Base-by-base conservation (phyloP, 2,888 invertebrate species). In the Merodon equestris region DNA sequence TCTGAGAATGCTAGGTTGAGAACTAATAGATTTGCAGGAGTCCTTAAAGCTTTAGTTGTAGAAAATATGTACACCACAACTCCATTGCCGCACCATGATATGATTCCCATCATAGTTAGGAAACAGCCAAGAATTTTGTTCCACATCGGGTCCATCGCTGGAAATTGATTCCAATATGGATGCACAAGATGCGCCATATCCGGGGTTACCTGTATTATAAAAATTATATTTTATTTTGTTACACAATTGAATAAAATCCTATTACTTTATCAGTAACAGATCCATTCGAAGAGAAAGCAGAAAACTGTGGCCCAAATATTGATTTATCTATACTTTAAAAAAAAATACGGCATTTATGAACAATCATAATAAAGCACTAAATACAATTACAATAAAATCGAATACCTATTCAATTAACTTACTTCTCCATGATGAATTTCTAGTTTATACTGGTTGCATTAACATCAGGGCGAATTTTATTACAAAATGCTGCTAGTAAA, bases 81-180 rank as follows among this genome's bases (percentile, higher is more conserved):
- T 72, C 88, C 87, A 83, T 89, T 89, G 71, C 89, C 89, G 71
- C 85, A 85, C 83, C 86, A 86, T 57, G 89, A 86, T 68, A 88
- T 85, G 48, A 83, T 88, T 57, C 95, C 95, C 84, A 97, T 92
- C 60, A 92, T 86, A 61, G 93, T 93, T 87, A 97, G 95, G 73
- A 94, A 92, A 85, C 95, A 93, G 58, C 95, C 95, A 19, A 96
- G 90, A 57, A 95, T 91, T 82, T 93, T 94, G 87, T 96, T 94
- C 96, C 96, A 96, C 60, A 96, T 90, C 17, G 96, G 95, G 87
- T 96, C 96, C 93, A 96, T 92, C 14, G 96, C 95, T 73, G 96
- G 94, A 85, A 94, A 96, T 87, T 96, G 95, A 88, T 95, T 95
- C 96, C 96, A 96, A 87, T 94, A 93, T 45, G 94, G 86, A 85